These are phyloP conservation scores for Saguinus midas DNA, from an alignment of 2,113 vertebrate species.

Conservation along the genomic window DNA sequence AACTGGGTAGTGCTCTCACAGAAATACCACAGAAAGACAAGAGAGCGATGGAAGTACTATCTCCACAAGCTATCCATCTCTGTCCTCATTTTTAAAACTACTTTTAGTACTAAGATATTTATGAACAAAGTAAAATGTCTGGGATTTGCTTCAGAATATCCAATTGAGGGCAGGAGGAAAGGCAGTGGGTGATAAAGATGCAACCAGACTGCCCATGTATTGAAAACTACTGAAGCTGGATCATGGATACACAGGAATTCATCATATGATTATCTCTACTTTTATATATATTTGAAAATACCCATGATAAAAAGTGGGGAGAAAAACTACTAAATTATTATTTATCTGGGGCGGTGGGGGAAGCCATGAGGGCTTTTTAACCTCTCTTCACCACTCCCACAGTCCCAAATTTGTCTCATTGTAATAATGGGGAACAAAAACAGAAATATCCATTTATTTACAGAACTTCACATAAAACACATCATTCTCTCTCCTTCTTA, in stretches of 20 bases:
- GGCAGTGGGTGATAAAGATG: background rate
- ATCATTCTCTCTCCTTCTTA: background rate
- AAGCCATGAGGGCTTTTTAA: background rate
- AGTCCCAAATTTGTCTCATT: conserved; percentile 22
- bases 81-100: conserved; percentile 3
- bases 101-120: conserved; percentile 42
- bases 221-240: background rate
- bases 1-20: conserved; percentile 7
- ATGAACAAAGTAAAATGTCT: conserved; percentile 22
- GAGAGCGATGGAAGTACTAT: background rate
- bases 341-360: background rate
- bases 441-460: conserved; percentile 7
- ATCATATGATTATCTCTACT: background rate
- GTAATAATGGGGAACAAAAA: conserved; percentile 22
- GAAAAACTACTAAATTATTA: background rate
- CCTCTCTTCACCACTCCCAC: background rate
- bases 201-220: background rate
- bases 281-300: background rate
- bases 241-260: background rate
- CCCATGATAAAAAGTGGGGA: background rate
- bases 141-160: conserved; percentile 23
- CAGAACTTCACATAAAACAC: conserved; percentile 13
- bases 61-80: background rate
- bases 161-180: background rate
- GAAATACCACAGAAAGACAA: background rate